phyloP scores from a whole-genome alignment of 1,140 invertebrate genomes.

The Apis dorsata region DNA sequence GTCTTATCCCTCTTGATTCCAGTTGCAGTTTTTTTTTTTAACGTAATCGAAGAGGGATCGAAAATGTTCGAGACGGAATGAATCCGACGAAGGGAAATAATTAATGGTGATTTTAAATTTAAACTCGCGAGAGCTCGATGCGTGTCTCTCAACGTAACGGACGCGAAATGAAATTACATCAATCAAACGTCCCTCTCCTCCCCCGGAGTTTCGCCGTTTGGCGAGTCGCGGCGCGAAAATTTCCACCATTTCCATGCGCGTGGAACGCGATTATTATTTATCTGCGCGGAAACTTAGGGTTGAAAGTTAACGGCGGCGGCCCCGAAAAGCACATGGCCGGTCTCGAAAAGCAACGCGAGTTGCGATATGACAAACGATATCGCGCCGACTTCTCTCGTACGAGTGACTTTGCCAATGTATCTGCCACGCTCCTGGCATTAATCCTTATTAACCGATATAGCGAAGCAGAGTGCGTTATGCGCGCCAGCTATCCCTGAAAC shows the following conservation, averaged over 20 bases:
- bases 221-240: conserved; percentile 14
- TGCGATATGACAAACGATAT: conserved; percentile 56
- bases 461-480: neutral
- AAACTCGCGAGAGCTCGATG: no score
- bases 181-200: neutral
- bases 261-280: conserved; percentile 62
- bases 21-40: no score
- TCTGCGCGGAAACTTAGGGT: conserved; percentile 61
- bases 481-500: conserved; percentile 11
- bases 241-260: neutral
- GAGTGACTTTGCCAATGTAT: conserved; percentile 54
- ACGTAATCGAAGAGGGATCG: no score
- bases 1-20: no score
- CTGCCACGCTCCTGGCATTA: conserved; percentile 51
- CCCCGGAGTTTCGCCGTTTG: neutral
- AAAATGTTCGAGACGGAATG: no score
- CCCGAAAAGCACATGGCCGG: neutral
- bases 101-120: no score
- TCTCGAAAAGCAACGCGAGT: neutral
- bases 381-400: conserved; percentile 50
- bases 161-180: neutral
- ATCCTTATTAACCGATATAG: conserved; percentile 55
- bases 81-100: no score
- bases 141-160: no score
- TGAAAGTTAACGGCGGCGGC: conserved; percentile 50